These are phyloP conservation scores for Paramormyrops kingsleyae DNA, from an alignment of 2,113 vertebrate genomes.

Conservation along the genomic window DNA sequence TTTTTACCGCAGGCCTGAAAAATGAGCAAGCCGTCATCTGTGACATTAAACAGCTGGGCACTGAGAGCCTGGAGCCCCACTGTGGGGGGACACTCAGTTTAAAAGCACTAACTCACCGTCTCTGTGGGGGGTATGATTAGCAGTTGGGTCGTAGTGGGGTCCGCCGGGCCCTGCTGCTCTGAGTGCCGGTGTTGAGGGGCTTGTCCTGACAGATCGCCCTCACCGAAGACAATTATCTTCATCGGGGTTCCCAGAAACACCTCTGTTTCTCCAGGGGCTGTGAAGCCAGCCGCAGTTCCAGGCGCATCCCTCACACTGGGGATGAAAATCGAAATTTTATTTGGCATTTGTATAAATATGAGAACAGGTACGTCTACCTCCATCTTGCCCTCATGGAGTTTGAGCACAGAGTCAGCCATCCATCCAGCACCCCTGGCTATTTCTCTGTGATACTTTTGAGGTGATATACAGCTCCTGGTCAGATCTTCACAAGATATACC, in stretches of 20 bases:
- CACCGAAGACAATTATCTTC: background rate
- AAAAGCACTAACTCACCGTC: background rate
- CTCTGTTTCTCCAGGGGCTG: background rate
- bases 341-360: background rate
- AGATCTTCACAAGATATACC: background rate
- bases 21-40: background rate
- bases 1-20: background rate
- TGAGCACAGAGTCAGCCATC: background rate
- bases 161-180: background rate
- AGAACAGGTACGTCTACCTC: background rate
- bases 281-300: background rate
- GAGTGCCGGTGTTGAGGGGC: background rate
- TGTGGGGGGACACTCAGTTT: background rate
- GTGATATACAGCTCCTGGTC: background rate
- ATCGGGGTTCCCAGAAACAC: background rate
- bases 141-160: background rate
- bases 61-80: background rate
- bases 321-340: background rate
- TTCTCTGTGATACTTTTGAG: background rate
- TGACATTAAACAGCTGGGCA: background rate
- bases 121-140: background rate
- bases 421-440: background rate
- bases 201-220: conserved; percentile 14
- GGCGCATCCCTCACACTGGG: background rate
- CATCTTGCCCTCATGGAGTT: background rate